A percentile compares a stretch with the other conserved stretches of the same genome.
These are phyloP conservation scores for Xiphorhynchus erythropygius DNA, from an alignment of 2,797 vertebrate species.

Conservation along the genomic window DNA sequence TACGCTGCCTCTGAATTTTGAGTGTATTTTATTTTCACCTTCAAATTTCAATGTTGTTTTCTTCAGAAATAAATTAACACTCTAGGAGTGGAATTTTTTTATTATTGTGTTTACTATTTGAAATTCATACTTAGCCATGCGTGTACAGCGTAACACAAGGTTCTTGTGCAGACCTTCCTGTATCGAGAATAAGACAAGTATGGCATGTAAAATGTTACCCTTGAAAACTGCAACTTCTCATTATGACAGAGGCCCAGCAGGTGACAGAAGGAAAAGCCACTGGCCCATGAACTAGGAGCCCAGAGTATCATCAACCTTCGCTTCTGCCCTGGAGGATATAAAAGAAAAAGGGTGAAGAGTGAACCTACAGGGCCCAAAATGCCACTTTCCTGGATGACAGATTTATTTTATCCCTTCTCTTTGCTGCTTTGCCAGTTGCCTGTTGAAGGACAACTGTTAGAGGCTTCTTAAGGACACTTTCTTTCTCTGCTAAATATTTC, in stretches of 20 bases:
- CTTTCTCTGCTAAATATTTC: not conserved
- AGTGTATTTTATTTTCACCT: constrained; percentile 71
- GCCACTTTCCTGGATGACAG: not conserved
- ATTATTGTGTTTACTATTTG: constrained; percentile 22
- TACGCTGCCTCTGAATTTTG: constrained; percentile 70
- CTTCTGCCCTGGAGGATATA: not conserved
- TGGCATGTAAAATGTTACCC: constrained; percentile 41
- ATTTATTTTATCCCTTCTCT: not conserved
- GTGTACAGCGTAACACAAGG: not conserved
- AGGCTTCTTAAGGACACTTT: not conserved
- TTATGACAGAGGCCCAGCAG: constrained; percentile 56
- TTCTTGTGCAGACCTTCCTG: constrained; percentile 14
- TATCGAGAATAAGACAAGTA: constrained; percentile 7
- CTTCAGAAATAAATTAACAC: constrained; percentile 57
- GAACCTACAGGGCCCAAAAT: not conserved
- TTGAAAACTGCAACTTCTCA: constrained; percentile 49
- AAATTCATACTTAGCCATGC: constrained; percentile 9
- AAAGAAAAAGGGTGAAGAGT: constrained; percentile 1
- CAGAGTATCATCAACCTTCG: not conserved
- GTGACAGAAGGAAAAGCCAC: constrained; percentile 30
- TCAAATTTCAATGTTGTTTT: constrained; percentile 58
- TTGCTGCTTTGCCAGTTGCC: not conserved
- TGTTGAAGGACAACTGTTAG: not conserved
- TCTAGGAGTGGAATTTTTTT: constrained; percentile 7
- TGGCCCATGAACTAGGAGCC: constrained; percentile 60